A percentile compares a stretch with the other conserved stretches of the same genome.
phyloP scores from a whole-genome alignment of 2,797 vertebrate genomes.

The Melanogrammus aeglefinus region DNA sequence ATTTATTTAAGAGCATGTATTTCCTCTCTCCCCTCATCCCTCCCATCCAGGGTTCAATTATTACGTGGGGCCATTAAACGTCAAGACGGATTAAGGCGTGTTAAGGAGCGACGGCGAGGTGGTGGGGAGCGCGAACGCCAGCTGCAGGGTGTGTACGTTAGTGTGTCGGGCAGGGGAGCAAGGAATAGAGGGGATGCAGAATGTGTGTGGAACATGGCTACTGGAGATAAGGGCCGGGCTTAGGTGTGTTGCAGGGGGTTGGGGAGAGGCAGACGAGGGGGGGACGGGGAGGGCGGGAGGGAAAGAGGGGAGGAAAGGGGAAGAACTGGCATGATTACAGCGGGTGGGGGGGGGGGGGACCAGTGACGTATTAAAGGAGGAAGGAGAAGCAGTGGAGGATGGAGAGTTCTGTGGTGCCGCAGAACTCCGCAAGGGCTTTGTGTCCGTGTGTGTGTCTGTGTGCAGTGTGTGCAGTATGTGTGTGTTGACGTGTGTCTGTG shows the following conservation, averaged over 20 bases:
- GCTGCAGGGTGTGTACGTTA: background rate
- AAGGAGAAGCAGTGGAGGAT: background rate
- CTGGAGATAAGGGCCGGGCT: background rate
- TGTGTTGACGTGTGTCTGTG: background rate
- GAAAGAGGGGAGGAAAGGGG: no score
- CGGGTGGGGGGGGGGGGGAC: background rate
- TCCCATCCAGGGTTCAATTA: conserved; percentile 26
- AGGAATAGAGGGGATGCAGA: background rate
- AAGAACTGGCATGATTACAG: background rate
- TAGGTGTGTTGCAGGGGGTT: background rate
- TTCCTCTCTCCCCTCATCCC: background rate
- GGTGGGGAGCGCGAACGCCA: background rate
- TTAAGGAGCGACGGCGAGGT: conserved; percentile 15
- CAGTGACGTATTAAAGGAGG: background rate
- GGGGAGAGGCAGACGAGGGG: background rate
- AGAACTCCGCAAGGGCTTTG: background rate
- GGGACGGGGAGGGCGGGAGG: no score
- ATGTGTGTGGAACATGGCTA: background rate
- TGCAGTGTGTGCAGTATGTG: background rate
- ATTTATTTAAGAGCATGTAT: background rate
- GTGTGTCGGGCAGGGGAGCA: background rate
- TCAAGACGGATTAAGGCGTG: conserved; percentile 28
- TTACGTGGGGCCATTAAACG: conserved; percentile 34
- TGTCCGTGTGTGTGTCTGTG: background rate
- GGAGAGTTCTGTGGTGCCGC: background rate